Conservation (phyloP, 2,888 invertebrate species). For the Isoperla grammatica region DNA sequence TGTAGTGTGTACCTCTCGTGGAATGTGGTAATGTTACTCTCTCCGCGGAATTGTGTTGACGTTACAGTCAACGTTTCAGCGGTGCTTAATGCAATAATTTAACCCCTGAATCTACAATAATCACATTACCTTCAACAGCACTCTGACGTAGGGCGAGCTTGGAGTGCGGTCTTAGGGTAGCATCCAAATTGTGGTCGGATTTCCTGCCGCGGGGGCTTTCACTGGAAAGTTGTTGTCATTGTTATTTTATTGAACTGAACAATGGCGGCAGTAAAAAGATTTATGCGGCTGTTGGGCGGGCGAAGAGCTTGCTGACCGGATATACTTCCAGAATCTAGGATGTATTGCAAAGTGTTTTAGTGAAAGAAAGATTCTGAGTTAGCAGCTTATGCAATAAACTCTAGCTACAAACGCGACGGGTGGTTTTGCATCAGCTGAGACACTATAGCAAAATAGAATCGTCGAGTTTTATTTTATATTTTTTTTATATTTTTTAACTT, state of each 20-base stretch:
- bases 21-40: too few relatives aligned
- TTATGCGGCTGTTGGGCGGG: slow-evolving; percentile 10
- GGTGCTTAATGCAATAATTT: slow-evolving; percentile 12
- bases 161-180: not conserved
- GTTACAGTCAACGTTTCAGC: not conserved
- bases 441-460: slow-evolving; percentile 17
- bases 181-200: slow-evolving; percentile 11
- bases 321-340: slow-evolving; percentile 15
- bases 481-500: slow-evolving; percentile 1
- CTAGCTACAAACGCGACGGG: not conserved
- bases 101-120: slow-evolving; percentile 15
- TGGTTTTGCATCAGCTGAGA: slow-evolving; percentile 13
- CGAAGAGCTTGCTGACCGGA: slow-evolving; percentile 10
- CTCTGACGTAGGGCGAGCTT: slow-evolving; percentile 4
- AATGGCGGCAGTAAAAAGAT: slow-evolving; percentile 13
- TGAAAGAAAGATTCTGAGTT: slow-evolving; percentile 5
- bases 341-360: slow-evolving; percentile 17
- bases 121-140: slow-evolving; percentile 5
- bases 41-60: not conserved
- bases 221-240: slow-evolving; percentile 17
- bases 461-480: slow-evolving; percentile 10
- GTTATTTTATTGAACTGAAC: slow-evolving; percentile 18
- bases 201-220: not conserved
- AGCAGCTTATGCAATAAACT: slow-evolving; percentile 16
- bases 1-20: too few relatives aligned